These are phyloP conservation scores for Aphelenchoides avenae DNA, from an alignment of 1,140 invertebrate species.

Conservation along the genomic window DNA sequence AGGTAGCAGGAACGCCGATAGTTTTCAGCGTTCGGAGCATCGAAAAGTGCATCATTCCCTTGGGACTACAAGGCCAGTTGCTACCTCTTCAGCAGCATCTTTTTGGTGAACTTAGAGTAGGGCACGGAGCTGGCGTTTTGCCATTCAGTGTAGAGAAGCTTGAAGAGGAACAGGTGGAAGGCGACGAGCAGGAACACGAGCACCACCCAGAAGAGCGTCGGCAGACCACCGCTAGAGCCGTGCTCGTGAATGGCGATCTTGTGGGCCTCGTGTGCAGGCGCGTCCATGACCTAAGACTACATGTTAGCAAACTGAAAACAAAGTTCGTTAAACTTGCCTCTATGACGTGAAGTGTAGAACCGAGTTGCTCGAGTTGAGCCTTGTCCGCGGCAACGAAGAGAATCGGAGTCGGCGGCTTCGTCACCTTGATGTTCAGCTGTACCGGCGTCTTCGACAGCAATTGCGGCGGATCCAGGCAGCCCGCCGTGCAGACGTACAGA, in stretches of 20 bases:
- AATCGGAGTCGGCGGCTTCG: constrained; percentile 82
- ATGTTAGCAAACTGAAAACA: constrained; percentile 65
- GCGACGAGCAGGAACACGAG: constrained; percentile 81
- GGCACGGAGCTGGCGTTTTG: constrained; percentile 22
- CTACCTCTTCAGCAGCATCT: constrained; percentile 18
- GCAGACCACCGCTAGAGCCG: constrained; percentile 81
- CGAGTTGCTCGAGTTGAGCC: constrained; percentile 82
- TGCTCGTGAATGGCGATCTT: constrained; percentile 85
- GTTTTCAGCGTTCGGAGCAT: no score
- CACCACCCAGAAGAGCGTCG: constrained; percentile 85
- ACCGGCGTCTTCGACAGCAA: constrained; percentile 19
- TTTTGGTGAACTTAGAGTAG: constrained; percentile 33
- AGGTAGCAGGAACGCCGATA: no score
- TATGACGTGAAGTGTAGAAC: constrained; percentile 82
- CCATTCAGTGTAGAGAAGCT: constrained; percentile 68
- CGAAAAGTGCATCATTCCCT: no score
- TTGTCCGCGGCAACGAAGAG: constrained; percentile 85
- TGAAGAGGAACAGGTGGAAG: constrained; percentile 89
- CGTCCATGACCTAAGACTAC: constrained; percentile 56
- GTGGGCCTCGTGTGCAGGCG: constrained; percentile 85
- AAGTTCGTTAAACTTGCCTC: no score
- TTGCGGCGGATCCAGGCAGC: constrained; percentile 46
- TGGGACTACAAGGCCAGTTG: no score
- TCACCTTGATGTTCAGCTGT: constrained; percentile 77
- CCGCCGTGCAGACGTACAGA: constrained; percentile 37